phyloP scores from a whole-genome alignment of 2,888 invertebrate genomes.

The Plagodis pulveraria region DNA sequence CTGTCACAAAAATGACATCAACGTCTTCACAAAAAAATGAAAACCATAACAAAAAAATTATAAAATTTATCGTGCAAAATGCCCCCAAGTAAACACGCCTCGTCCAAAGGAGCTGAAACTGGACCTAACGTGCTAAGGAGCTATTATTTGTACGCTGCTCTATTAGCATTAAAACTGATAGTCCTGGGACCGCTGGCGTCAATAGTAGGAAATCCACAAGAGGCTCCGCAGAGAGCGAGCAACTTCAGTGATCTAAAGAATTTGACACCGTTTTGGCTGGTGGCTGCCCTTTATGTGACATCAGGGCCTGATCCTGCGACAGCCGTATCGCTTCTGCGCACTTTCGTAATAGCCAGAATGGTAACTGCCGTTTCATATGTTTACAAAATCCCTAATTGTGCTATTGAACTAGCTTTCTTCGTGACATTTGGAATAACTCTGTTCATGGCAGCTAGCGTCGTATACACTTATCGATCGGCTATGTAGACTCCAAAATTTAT shows the following conservation, averaged over 20 bases:
- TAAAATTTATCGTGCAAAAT: constrained; percentile 11
- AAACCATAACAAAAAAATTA: no score
- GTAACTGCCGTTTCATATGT: constrained; percentile 52
- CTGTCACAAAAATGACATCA: no score
- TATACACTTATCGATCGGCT: constrained; percentile 48
- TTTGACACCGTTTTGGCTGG: constrained; percentile 65
- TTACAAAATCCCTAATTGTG: constrained; percentile 40
- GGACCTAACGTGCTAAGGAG: constrained; percentile 34
- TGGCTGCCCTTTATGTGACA: constrained; percentile 58
- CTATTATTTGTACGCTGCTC: constrained; percentile 41
- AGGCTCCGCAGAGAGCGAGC: constrained; percentile 55
- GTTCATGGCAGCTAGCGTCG: constrained; percentile 55
- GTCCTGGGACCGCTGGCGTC: constrained; percentile 49
- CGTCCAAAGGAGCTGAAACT: not conserved
- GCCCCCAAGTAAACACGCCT: not conserved
- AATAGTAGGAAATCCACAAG: constrained; percentile 42
- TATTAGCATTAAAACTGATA: constrained; percentile 44
- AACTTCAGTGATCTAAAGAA: constrained; percentile 62
- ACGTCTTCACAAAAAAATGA: no score
- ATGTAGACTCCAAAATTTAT: constrained; percentile 17
- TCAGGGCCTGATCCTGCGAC: constrained; percentile 49
- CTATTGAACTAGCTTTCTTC: constrained; percentile 49
- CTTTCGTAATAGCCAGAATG: constrained; percentile 48
- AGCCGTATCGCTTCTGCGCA: constrained; percentile 47
- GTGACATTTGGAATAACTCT: constrained; percentile 53